Evolutionary conservation across 2,797 vertebrate species (phyloP).

Genomic region (Sebastes kiyomatsui): DNA sequence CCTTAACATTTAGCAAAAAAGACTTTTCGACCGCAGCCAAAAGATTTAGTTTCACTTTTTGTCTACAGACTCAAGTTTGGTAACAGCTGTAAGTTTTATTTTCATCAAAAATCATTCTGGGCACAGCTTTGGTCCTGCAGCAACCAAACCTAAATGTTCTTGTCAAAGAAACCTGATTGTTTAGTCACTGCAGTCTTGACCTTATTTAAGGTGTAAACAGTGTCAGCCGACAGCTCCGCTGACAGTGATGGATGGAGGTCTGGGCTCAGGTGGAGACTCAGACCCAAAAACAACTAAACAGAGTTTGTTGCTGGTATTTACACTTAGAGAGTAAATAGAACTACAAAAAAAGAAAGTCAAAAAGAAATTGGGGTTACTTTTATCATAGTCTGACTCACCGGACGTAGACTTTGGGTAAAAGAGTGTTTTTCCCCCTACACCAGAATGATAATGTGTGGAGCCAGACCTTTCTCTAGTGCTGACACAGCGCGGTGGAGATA

Average conservation of each 20-base stretch:
- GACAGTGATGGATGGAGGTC: conserved; percentile 30
- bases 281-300: background rate
- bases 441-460: too few relatives aligned
- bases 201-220: conserved; percentile 18
- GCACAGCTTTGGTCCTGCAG: background rate
- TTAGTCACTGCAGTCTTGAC: conserved; percentile 7
- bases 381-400: too few relatives aligned
- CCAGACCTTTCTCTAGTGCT: too few relatives aligned
- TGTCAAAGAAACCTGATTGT: conserved; percentile 6
- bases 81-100: background rate
- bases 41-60: background rate
- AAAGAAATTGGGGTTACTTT: background rate
- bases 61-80: background rate
- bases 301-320: background rate
- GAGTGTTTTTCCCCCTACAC: too few relatives aligned
- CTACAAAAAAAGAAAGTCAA: background rate
- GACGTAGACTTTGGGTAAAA: too few relatives aligned
- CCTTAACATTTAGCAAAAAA: too few relatives aligned
- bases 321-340: background rate
- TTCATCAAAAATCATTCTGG: background rate
- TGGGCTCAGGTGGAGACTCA: background rate
- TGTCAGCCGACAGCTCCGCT: background rate
- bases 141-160: background rate
- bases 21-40: too few relatives aligned
- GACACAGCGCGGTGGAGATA: too few relatives aligned